Conservation (phyloP, 2,797 vertebrate species). For the Lagorchestes hirsutus region DNA sequence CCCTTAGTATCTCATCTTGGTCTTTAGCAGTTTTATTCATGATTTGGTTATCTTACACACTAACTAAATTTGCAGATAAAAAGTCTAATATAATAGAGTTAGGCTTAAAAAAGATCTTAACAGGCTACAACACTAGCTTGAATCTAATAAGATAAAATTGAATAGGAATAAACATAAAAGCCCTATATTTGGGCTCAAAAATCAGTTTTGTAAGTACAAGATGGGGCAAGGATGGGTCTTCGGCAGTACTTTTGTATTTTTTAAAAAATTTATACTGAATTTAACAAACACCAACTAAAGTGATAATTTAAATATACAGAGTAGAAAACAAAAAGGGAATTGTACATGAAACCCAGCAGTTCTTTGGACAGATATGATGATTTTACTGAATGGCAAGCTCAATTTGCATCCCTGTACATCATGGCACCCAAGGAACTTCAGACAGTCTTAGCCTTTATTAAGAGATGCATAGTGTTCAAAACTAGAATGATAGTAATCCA, state of each 20-base stretch:
- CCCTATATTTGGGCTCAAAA: not conserved
- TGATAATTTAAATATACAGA: not conserved
- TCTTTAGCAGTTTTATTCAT: not conserved
- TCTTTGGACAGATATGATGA: not conserved
- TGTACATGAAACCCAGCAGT: not conserved
- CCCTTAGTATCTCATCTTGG: not conserved
- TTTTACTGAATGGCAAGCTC: not conserved
- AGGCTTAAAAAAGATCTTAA: not conserved
- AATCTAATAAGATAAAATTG: not conserved
- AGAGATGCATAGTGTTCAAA: too few species aligned
- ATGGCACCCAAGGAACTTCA: not conserved
- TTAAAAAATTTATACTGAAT: not conserved
- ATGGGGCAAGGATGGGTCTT: not conserved
- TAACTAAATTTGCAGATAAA: not conserved
- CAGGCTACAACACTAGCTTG: not conserved
- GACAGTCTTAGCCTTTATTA: too few species aligned
- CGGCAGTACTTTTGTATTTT: too few species aligned
- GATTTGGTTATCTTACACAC: not conserved
- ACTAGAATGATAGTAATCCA: too few species aligned
- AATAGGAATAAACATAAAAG: not conserved
- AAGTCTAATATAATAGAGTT: not conserved
- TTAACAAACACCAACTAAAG: not conserved
- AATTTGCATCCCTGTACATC: not conserved
- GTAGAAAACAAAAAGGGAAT: not conserved
- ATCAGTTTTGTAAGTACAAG: not conserved